Percentiles rank a stretch among this genome's conserved stretches.
These are phyloP conservation scores for Pararge aegeria DNA, from an alignment of 1,140 invertebrate species.

Conservation along the genomic window DNA sequence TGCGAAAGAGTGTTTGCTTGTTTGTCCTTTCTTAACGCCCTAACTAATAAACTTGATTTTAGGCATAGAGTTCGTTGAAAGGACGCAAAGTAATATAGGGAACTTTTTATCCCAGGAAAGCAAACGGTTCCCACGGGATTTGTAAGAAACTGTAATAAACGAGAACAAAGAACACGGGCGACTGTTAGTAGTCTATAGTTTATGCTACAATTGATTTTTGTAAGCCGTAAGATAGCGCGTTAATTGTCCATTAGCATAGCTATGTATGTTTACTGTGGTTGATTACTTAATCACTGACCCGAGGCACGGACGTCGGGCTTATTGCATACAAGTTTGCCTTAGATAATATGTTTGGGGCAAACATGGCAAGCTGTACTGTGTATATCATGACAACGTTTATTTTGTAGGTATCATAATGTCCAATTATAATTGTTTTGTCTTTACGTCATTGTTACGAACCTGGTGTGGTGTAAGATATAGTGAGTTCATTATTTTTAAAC, in stretches of 20 bases:
- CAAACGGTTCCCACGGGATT: no score
- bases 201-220: background rate
- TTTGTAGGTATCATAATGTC: background rate
- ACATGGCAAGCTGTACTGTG: slow-evolving; percentile 3
- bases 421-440: no score
- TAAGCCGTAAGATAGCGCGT: background rate
- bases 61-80: no score
- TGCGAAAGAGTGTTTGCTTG: no score
- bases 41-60: no score
- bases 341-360: slow-evolving; percentile 16
- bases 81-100: no score
- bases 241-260: background rate
- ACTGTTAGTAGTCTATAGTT: background rate
- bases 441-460: no score
- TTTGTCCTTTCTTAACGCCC: no score
- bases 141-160: no score
- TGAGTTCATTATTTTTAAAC: no score
- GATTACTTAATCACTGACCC: slow-evolving; percentile 24
- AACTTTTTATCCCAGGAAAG: no score
- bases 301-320: slow-evolving; percentile 4
- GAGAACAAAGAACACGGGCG: background rate
- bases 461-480: no score
- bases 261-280: slow-evolving; percentile 5
- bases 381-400: slow-evolving; percentile 16
- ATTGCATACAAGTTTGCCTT: slow-evolving; percentile 20